Conservation (phyloP, 2,797 vertebrate species). For the Odontamblyopus rebecca region DNA sequence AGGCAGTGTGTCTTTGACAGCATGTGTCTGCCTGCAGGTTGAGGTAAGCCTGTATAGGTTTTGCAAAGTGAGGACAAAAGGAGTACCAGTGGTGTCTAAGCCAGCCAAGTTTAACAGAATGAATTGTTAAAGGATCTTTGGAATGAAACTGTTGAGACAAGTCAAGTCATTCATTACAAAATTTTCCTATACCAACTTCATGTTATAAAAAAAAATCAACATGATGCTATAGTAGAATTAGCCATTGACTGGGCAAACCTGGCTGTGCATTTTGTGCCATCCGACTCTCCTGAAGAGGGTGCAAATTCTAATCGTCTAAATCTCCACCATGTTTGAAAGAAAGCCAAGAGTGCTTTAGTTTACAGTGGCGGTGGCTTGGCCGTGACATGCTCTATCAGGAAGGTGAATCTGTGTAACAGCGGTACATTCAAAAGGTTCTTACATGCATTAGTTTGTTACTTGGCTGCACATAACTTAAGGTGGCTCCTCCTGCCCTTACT, state of each 20-base stretch:
- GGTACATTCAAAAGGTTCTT: conserved; percentile 29
- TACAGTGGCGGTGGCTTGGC: conserved; percentile 45
- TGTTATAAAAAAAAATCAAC: no score
- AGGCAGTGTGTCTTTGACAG: conserved; percentile 36
- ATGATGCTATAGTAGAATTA: background rate
- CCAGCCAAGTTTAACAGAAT: conserved; percentile 44
- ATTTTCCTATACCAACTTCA: background rate
- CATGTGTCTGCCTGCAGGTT: conserved; percentile 61
- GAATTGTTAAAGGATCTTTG: conserved; percentile 4
- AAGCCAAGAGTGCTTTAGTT: conserved; percentile 24
- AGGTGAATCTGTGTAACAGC: conserved; percentile 55
- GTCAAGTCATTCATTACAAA: background rate
- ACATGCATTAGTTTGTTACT: conserved; percentile 60
- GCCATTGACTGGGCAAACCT: background rate
- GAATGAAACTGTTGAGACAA: conserved; percentile 9
- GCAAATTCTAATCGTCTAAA: conserved; percentile 49
- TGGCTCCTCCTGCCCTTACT: conserved; percentile 77
- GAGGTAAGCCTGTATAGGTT: conserved; percentile 61
- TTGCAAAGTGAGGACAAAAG: conserved; percentile 75
- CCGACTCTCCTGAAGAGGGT: conserved; percentile 1
- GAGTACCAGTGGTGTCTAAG: conserved; percentile 63
- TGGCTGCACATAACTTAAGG: conserved; percentile 55
- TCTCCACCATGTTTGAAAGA: conserved; percentile 73
- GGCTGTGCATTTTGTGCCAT: conserved; percentile 7
- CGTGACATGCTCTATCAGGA: conserved; percentile 69